A percentile compares a stretch with the other conserved stretches of the same genome.
These are phyloP conservation scores for Phyto melanocephala DNA, from an alignment of 2,888 invertebrate species.

Conservation along the genomic window DNA sequence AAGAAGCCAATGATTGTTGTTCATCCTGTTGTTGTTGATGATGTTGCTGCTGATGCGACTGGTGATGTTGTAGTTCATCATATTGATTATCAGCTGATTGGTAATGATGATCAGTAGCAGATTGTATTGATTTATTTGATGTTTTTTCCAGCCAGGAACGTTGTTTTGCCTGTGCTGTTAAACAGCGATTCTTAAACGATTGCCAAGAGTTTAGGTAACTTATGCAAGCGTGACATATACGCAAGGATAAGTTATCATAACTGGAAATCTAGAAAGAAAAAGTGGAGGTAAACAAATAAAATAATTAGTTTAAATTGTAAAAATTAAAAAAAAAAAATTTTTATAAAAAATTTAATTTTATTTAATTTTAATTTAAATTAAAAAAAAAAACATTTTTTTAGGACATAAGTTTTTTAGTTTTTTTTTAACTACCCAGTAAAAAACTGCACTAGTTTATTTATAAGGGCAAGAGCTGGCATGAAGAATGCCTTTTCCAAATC, in stretches of 20 bases:
- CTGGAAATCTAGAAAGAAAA: constrained; percentile 72
- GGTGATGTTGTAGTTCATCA: constrained; percentile 59
- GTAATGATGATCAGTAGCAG: constrained; percentile 68
- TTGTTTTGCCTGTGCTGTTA: constrained; percentile 77
- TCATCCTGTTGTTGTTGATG: constrained; percentile 66
- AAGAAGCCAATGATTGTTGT: constrained; percentile 66
- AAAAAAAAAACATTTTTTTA: no score
- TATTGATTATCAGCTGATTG: constrained; percentile 55
- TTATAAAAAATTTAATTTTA: no score
- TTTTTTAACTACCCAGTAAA: no score
- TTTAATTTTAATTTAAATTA: no score
- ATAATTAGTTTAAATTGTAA: not conserved
- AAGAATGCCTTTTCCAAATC: no score
- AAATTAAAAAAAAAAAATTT: not conserved
- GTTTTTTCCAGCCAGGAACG: constrained; percentile 75
- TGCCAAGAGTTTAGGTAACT: constrained; percentile 79
- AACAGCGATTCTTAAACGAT: constrained; percentile 79
- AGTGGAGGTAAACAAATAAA: not conserved
- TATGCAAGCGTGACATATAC: constrained; percentile 78
- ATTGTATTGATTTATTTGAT: constrained; percentile 63
- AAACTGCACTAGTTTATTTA: no score
- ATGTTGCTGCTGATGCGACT: constrained; percentile 58
- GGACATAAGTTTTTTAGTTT: no score
- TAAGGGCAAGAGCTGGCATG: no score
- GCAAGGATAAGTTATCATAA: constrained; percentile 76